Evolutionary conservation across 2,113 vertebrate species (phyloP), one percentile per base, ranked within the genome.

Genomic region (Alouatta palliata): DNA sequence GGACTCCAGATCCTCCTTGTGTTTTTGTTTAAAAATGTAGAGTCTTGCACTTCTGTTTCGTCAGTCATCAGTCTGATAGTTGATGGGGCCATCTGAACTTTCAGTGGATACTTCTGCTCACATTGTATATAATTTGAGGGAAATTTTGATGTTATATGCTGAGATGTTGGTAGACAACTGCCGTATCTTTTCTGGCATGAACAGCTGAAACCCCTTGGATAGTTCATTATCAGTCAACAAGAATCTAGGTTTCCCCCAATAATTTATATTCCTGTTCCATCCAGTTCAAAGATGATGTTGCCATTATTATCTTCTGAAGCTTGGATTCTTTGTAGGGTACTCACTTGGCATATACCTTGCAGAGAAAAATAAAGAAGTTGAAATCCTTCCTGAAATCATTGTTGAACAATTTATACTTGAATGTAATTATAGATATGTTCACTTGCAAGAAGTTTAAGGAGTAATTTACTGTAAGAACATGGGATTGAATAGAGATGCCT

Each of bases 121-220:
- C 90, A 83, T 80, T 87, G 35, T 71, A 71, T 23, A 54, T 75
- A 64, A 91, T 84, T 94, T 58, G 70, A 88, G 61, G 30, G 45
- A 66, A 90, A 40, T 54, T 96, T 93, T 96, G 49, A 88, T 88
- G 70, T 93, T 81, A 83, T 80, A 77, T 88, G 58, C 27, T 64
- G 37, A n/a, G 16, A 61, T 82, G 47, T 76, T 92, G 35, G 47
- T 45, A 16, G 71, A 66, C 70, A 52, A 52, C 5, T 89, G 25
- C 47, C 79, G 71, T 89, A 9, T 71, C 16, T 84, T 95, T 96
- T 20, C 47, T 68, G n/a, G 35, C 56, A 52, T 40, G 40, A 58
- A 77, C 25, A 86, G 37, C 82, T 79, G 61, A 91, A 95, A 93
- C 96, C 45, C 21, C 40, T 91, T 93, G 47, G 6, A 2, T 77